Conservation (phyloP, 2,113 vertebrate genomes). For the Melospiza melodia region DNA sequence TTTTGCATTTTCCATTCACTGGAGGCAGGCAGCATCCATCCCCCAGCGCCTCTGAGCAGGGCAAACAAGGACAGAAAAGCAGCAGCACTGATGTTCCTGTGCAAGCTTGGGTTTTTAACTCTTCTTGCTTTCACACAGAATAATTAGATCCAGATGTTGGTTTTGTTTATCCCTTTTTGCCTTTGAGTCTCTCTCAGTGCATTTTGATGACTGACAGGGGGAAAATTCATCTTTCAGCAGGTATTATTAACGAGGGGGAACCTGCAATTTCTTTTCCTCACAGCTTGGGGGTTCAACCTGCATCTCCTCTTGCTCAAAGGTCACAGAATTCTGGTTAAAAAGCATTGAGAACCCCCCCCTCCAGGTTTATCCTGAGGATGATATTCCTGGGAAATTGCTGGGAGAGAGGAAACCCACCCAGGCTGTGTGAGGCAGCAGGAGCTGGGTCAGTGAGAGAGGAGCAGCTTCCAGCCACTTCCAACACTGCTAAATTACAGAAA, state of each 20-base stretch:
- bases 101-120: background rate
- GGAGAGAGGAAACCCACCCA: background rate
- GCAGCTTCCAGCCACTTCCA: background rate
- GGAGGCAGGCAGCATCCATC: background rate
- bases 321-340: background rate
- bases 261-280: background rate
- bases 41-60: background rate
- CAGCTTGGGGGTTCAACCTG: background rate
- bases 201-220: background rate
- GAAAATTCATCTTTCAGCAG: background rate
- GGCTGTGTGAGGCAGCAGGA: background rate
- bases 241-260: background rate
- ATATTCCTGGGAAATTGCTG: background rate
- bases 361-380: background rate
- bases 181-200: background rate
- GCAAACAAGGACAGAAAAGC: background rate
- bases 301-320: background rate
- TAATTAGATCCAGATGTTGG: slow-evolving; percentile 30
- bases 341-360: background rate
- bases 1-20: background rate
- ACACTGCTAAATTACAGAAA: background rate
- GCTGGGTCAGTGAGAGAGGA: background rate
- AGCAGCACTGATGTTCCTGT: background rate
- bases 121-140: background rate
- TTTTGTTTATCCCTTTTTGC: background rate